These are phyloP conservation scores for Buceros bicornis DNA, from an alignment of 2,797 vertebrate species.

Conservation along the genomic window DNA sequence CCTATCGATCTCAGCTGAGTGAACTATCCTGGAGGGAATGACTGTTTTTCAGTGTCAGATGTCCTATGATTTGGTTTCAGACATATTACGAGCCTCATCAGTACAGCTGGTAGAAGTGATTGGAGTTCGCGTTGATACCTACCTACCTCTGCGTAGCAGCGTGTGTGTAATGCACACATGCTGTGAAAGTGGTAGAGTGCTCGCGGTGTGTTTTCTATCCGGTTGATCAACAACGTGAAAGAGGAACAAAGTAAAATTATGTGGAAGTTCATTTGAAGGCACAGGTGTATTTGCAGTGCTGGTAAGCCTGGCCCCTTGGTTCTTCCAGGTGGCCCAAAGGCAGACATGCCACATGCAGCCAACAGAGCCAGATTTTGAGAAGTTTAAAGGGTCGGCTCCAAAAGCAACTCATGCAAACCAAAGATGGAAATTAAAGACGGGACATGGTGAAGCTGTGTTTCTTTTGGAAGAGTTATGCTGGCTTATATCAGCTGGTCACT, in stretches of 20 bases:
- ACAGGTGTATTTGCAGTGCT: fast-evolving
- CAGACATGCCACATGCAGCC: background rate
- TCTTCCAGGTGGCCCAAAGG: background rate
- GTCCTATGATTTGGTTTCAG: conserved; percentile 52
- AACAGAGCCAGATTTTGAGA: background rate
- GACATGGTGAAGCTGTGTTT: background rate
- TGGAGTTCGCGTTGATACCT: background rate
- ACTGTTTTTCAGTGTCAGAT: conserved; percentile 66
- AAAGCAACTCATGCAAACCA: background rate
- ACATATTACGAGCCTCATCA: conserved; percentile 58
- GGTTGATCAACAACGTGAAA: background rate
- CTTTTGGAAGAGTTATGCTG: background rate
- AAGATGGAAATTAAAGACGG: background rate
- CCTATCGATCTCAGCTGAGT: conserved; percentile 63
- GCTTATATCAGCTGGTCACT: background rate
- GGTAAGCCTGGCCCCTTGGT: background rate
- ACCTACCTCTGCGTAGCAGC: background rate
- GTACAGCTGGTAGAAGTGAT: background rate
- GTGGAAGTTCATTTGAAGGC: background rate
- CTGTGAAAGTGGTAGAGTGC: background rate
- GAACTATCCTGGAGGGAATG: conserved; percentile 52
- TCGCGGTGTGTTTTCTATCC: fast-evolving
- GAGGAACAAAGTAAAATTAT: background rate
- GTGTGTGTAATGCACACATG: fast-evolving
- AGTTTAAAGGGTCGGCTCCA: background rate